phyloP scores from a whole-genome alignment of 2,888 invertebrate species.

The Sialis lutaria region DNA sequence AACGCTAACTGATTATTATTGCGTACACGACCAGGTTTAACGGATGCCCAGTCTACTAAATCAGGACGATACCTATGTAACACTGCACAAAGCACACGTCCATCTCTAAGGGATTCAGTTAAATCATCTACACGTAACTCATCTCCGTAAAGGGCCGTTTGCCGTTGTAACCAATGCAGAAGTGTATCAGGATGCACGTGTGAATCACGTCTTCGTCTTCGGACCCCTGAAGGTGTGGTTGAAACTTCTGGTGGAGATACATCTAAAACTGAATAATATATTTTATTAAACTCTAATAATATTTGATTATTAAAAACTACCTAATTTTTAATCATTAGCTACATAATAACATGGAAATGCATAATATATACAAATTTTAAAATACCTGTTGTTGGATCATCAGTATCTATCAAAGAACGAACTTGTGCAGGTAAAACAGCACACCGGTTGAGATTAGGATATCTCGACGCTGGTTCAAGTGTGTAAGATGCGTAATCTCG shows the following conservation, averaged over 20 bases:
- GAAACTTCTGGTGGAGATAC: constrained; percentile 8
- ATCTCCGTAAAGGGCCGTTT: constrained; percentile 44
- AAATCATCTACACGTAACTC: constrained; percentile 40
- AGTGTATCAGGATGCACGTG: constrained; percentile 59
- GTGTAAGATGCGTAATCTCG: constrained; percentile 79
- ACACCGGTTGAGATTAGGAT: constrained; percentile 63
- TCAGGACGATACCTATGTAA: constrained; percentile 81
- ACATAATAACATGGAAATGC: too few species aligned
- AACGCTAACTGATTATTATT: constrained; percentile 71
- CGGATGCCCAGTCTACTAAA: constrained; percentile 54
- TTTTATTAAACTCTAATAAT: constrained; percentile 17
- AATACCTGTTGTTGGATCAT: constrained; percentile 30
- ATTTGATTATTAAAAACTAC: constrained; percentile 12
- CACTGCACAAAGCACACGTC: constrained; percentile 52
- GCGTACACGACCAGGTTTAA: constrained; percentile 42
- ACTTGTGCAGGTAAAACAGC: constrained; percentile 65
- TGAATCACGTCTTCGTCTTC: constrained; percentile 50
- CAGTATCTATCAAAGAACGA: constrained; percentile 50
- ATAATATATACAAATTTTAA: too few species aligned
- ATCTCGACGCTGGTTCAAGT: constrained; percentile 71
- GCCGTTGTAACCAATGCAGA: constrained; percentile 59
- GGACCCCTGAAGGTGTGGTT: constrained; percentile 31
- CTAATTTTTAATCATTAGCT: too few species aligned
- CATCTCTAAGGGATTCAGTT: constrained; percentile 49
- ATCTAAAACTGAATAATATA: constrained; percentile 35